These are phyloP conservation scores for Hippotragus niger DNA, from an alignment of 2,113 vertebrate species.

Conservation along the genomic window DNA sequence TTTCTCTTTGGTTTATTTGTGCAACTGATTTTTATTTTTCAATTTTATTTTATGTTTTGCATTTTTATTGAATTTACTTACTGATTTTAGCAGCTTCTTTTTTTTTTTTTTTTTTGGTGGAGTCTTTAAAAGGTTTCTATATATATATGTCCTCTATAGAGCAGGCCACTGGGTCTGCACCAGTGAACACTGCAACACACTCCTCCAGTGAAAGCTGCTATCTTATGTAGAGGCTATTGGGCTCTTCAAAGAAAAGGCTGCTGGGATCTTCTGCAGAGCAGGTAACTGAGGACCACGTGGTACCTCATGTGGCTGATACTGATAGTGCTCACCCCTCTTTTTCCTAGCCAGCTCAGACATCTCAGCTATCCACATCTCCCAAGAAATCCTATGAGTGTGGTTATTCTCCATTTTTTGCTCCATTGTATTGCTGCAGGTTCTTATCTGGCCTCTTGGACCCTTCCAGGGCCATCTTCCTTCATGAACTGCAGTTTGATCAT, in stretches of 20 bases:
- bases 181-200: background rate
- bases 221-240: background rate
- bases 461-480: background rate
- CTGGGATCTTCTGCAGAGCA: background rate
- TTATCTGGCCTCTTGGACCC: background rate
- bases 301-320: background rate
- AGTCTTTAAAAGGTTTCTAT: background rate
- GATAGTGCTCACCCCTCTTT: background rate
- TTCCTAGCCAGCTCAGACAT: background rate
- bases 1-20: background rate
- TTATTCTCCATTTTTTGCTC: background rate
- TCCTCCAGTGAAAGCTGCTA: background rate
- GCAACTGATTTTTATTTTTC: background rate
- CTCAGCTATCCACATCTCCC: background rate
- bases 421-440: background rate
- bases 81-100: background rate
- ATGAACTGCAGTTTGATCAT: background rate
- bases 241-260: background rate
- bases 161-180: background rate
- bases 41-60: background rate
- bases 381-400: background rate
- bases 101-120: background rate
- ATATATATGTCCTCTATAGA: background rate
- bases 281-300: background rate
- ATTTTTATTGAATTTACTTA: background rate